Base-by-base conservation (phyloP, 2,888 invertebrate species). In the Thereva nobilitata region DNA sequence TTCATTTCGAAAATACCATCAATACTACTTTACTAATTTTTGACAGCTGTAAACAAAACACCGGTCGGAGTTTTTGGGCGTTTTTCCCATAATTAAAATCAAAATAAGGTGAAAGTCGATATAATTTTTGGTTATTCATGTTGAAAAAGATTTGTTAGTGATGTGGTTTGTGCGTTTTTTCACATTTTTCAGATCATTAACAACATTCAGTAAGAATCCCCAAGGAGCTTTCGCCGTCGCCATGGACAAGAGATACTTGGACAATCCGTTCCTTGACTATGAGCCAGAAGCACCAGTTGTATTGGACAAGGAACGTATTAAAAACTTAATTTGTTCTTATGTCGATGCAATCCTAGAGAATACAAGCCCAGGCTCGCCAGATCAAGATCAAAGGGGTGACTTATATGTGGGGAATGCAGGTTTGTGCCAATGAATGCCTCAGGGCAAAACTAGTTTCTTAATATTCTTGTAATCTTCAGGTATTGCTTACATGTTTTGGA, bases 401-500 rank as follows among this genome's bases (percentile, higher is more conserved):
- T 73, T 81, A 67, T 80, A 81, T 72, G 78, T 81, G 40, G 81
- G 81, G 50, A 79, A 78, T 74, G 78, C 80, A 0, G 80, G 74
- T 74, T 69, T 67, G 57, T 8, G 50, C 1, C 40, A 5, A 47
- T 47, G 5, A 12, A 47, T 47, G 6, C 2, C 23, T n/a, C 8
- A 10, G 5, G 5, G n/a, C 4, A 47, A 47, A 47, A 47, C n/a
- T 6, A 49, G 12, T 38, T 5, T 12, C 23, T 23, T 9, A 12
- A 9, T 10, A 41, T 7, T 23, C 42, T 10, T n/a, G 9, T 40
- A 38, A 53, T n/a, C 65, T 66, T 35, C 52, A 74, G 91, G 93
- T 7, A 84, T 91, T 56, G 86, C 90, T 0, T 93, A 86, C 76
- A 91, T 91, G 89, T 89, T 88, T 74, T 88, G 89, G 77, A 86